Evolutionary conservation across 2,888 invertebrate genomes (phyloP).

Genomic region (Polydrusus pterygomalis): DNA sequence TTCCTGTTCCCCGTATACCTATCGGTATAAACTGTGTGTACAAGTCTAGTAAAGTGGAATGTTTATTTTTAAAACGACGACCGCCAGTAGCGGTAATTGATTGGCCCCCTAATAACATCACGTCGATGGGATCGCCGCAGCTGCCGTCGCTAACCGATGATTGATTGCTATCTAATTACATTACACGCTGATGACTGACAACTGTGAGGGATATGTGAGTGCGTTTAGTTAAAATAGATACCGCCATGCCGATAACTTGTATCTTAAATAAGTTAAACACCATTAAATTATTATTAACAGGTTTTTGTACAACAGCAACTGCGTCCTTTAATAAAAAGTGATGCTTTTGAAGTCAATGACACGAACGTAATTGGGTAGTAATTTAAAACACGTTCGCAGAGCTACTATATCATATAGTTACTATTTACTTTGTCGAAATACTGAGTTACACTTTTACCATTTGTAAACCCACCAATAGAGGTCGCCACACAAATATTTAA

Average conservation of each 20-base stretch:
- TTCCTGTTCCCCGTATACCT: conserved; percentile 1
- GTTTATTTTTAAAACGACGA: conserved; percentile 54
- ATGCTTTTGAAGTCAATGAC: too few species aligned
- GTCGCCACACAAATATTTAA: too few species aligned
- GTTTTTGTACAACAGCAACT: not conserved
- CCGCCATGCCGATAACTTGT: conserved; percentile 6
- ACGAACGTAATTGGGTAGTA: too few species aligned
- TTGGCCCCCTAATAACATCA: conserved; percentile 64
- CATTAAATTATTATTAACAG: conserved; percentile 7
- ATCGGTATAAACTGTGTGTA: conserved; percentile 19
- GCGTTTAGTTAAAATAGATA: conserved; percentile 40
- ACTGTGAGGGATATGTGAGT: conserved; percentile 44
- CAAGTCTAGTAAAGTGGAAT: conserved; percentile 31
- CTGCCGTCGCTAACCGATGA: conserved; percentile 67
- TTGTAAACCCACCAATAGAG: too few species aligned
- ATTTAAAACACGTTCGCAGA: too few species aligned
- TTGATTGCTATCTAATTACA: conserved; percentile 71
- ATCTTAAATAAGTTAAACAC: conserved; percentile 22
- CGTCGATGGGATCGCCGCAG: conserved; percentile 66
- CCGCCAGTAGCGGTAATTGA: conserved; percentile 62
- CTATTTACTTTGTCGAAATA: too few species aligned
- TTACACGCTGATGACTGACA: conserved; percentile 71
- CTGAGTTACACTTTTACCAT: too few species aligned
- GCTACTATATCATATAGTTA: too few species aligned
- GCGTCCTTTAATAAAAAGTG: not conserved